phyloP scores from a whole-genome alignment of 2,888 invertebrate genomes.

The Amblyjoppa proteus region DNA sequence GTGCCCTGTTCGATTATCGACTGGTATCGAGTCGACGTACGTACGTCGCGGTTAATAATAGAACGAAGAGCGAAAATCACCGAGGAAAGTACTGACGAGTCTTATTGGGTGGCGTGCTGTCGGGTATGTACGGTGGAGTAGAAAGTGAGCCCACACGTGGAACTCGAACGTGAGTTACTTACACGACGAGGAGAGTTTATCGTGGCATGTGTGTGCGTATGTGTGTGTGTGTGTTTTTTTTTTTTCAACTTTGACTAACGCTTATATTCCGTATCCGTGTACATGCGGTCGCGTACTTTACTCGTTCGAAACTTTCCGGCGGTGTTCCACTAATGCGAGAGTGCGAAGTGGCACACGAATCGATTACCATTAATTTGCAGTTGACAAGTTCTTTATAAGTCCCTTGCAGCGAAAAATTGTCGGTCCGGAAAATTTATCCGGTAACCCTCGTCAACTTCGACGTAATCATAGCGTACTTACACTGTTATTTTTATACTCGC shows the following conservation, averaged over 20 bases:
- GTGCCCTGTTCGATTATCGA: background rate
- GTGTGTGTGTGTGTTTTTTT: background rate
- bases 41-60: conserved; percentile 74
- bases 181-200: conserved; percentile 22
- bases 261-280: conserved; percentile 25
- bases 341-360: conserved; percentile 61
- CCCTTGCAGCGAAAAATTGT: background rate
- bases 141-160: conserved; percentile 80
- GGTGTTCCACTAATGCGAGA: conserved; percentile 50
- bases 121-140: conserved; percentile 73
- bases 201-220: background rate
- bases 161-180: conserved; percentile 63
- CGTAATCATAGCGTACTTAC: background rate
- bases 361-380: conserved; percentile 50
- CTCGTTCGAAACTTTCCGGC: conserved; percentile 43
- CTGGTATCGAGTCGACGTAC: background rate
- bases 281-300: background rate
- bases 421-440: background rate
- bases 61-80: conserved; percentile 64
- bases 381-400: conserved; percentile 13
- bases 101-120: conserved; percentile 72
- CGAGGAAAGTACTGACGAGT: conserved; percentile 77
- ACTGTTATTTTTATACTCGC: background rate
- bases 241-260: conserved; percentile 31
- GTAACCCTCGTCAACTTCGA: background rate